Conservation (phyloP, 2,113 vertebrate genomes). For the Colossoma macropomum region DNA sequence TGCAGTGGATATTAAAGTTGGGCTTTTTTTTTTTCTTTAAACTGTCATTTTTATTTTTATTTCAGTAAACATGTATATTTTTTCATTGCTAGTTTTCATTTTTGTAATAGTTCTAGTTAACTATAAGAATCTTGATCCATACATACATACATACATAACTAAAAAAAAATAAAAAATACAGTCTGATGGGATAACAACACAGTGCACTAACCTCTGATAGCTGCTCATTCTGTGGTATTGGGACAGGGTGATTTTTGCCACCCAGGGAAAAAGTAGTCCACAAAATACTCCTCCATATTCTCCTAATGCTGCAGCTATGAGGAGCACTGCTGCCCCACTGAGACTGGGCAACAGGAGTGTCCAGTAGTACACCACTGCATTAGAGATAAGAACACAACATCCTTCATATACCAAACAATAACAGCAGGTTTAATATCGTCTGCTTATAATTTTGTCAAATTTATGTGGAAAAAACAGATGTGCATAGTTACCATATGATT, state of each 20-base stretch:
- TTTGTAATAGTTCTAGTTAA: no score
- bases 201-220: conserved; percentile 74
- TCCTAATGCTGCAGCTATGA: conserved; percentile 73
- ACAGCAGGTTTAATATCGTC: background rate
- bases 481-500: conserved; percentile 71
- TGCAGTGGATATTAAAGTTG: no score
- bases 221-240: conserved; percentile 80
- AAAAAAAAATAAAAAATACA: background rate
- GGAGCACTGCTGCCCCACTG: conserved; percentile 71
- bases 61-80: no score
- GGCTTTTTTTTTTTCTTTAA: no score
- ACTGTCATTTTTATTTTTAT: no score
- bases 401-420: background rate
- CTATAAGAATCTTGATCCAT: background rate
- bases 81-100: no score
- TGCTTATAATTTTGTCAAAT: background rate
- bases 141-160: background rate
- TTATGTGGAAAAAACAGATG: background rate
- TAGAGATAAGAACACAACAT: conserved; percentile 8
- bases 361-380: conserved; percentile 78
- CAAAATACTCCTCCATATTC: conserved; percentile 75
- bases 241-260: conserved; percentile 77
- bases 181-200: background rate
- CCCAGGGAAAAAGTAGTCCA: conserved; percentile 74
- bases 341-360: conserved; percentile 74